A percentile compares a stretch with the other conserved stretches of the same genome.
phyloP scores from a whole-genome alignment of 1,140 invertebrate species.

The Lycorma delicatula region DNA sequence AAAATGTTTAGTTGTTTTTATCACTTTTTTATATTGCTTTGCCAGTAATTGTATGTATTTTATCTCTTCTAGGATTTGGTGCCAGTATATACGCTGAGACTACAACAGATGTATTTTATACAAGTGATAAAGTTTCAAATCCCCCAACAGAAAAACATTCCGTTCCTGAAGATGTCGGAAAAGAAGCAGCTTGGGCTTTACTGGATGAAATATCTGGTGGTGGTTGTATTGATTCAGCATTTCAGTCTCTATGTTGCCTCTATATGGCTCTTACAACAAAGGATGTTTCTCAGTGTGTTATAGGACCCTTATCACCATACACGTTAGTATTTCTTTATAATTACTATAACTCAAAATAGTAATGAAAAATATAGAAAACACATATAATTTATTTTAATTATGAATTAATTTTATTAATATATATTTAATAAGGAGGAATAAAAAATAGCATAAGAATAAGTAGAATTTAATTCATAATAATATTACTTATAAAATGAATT shows the following conservation, averaged over 20 bases:
- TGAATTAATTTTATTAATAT: too few species aligned
- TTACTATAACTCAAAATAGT: too few species aligned
- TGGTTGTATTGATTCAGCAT: constrained; percentile 84
- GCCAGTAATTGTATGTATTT: too few species aligned
- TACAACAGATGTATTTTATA: constrained; percentile 71
- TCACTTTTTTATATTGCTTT: too few species aligned
- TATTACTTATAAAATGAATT: too few species aligned
- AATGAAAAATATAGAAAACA: too few species aligned
- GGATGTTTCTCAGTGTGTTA: constrained; percentile 85
- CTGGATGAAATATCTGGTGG: constrained; percentile 87
- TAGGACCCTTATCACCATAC: constrained; percentile 61
- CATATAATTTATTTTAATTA: too few species aligned
- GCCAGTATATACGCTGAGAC: constrained; percentile 87
- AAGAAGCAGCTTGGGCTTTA: constrained; percentile 66
- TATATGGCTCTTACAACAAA: constrained; percentile 91
- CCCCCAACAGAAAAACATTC: constrained; percentile 46
- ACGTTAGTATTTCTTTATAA: constrained; percentile 48
- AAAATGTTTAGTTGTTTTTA: too few species aligned
- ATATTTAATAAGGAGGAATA: too few species aligned
- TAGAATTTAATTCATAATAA: too few species aligned
- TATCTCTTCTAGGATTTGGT: too few species aligned
- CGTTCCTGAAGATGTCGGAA: constrained; percentile 86
- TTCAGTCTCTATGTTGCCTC: constrained; percentile 75
- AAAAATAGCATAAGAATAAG: too few species aligned
- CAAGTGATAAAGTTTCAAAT: constrained; percentile 50